phyloP scores from a whole-genome alignment of 2,113 vertebrate genomes.

The Chaetops frenatus region DNA sequence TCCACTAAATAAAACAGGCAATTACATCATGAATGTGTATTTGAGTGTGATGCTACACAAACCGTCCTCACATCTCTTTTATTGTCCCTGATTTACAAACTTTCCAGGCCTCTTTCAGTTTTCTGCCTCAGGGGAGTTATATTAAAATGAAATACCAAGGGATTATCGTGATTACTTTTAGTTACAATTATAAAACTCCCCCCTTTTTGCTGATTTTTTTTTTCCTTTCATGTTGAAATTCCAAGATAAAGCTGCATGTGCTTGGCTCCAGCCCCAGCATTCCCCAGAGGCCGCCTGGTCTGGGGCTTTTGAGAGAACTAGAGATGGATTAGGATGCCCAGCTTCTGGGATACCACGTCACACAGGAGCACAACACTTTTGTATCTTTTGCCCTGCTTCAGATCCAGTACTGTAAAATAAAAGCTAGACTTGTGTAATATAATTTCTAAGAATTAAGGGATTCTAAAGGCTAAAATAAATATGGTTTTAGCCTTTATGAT shows the following conservation, averaged over 20 bases:
- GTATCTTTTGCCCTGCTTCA: background rate
- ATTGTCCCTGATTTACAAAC: background rate
- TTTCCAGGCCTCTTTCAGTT: background rate
- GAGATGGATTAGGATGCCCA: background rate
- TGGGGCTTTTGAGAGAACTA: background rate
- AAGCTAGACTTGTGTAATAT: background rate
- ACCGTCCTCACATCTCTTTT: background rate
- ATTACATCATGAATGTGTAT: conserved; percentile 70
- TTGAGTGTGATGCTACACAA: conserved; percentile 37
- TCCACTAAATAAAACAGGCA: conserved; percentile 90
- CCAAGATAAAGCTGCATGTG: background rate
- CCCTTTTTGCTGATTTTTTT: background rate
- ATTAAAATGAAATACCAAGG: background rate
- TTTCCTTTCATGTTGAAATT: background rate
- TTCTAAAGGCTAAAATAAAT: background rate
- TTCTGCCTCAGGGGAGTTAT: background rate
- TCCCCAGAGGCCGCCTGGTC: background rate
- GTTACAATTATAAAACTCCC: background rate
- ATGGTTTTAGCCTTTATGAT: background rate
- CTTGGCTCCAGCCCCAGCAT: background rate
- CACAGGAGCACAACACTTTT: background rate
- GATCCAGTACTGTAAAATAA: background rate
- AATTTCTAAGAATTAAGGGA: background rate
- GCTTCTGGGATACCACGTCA: background rate
- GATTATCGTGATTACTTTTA: background rate